phyloP scores from a whole-genome alignment of 2,888 invertebrate species.

The Hetaerina titia region DNA sequence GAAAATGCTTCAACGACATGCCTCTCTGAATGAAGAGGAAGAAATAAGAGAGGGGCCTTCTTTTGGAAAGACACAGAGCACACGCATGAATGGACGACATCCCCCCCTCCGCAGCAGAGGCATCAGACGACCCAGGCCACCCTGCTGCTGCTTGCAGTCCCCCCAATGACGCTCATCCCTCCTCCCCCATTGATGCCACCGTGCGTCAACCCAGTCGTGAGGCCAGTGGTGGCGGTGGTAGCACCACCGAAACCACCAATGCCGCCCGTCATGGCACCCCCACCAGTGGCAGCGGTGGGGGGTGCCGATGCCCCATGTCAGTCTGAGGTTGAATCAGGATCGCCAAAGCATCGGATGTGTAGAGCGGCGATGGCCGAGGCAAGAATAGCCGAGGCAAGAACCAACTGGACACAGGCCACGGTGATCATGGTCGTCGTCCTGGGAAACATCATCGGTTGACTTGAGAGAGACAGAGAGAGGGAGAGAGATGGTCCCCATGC shows the following conservation, averaged over 20 bases:
- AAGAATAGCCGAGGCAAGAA: conserved; percentile 79
- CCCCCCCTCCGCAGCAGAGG: not conserved
- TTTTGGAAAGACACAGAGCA: too few species aligned
- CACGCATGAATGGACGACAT: not conserved
- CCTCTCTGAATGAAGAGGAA: not conserved
- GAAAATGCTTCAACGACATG: not conserved
- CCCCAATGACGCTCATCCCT: conserved; percentile 75
- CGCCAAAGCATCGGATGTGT: conserved; percentile 79
- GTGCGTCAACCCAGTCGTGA: not conserved
- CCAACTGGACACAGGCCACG: conserved; percentile 76
- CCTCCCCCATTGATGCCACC: conserved; percentile 68
- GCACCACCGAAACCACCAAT: conserved; percentile 68
- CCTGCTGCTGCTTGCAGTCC: conserved; percentile 77
- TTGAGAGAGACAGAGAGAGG: not conserved
- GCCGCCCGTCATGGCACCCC: conserved; percentile 74
- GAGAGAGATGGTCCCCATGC: not conserved
- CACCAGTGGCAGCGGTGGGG: conserved; percentile 63
- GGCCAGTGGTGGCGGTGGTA: not conserved
- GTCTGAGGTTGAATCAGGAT: conserved; percentile 76
- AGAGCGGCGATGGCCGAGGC: conserved; percentile 79
- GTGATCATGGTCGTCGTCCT: conserved; percentile 33
- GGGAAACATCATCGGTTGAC: conserved; percentile 19
- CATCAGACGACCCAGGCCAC: conserved; percentile 82
- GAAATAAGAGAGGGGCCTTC: too few species aligned
- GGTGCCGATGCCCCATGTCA: conserved; percentile 76